A percentile compares a stretch with the other conserved stretches of the same genome.
Conservation (phyloP, 2,797 vertebrate genomes). For the Coilia nasus region DNA sequence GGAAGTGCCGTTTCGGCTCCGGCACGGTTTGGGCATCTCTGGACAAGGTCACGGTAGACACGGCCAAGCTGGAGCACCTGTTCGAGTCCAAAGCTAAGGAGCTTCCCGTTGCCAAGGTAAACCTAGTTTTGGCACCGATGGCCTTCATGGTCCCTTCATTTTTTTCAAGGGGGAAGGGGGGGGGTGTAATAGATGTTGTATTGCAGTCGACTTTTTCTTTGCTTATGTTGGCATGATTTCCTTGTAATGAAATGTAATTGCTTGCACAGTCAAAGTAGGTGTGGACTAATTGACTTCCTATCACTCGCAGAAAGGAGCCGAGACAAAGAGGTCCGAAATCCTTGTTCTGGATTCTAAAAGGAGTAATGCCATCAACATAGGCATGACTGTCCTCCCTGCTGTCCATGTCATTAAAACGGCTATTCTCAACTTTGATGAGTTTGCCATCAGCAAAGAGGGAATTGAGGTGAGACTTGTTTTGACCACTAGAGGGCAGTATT, state of each 20-base stretch:
- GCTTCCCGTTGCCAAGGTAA: constrained; percentile 83
- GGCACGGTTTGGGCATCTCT: constrained; percentile 90
- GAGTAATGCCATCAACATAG: constrained; percentile 96
- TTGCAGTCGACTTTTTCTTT: not conserved
- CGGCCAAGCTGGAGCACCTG: constrained; percentile 87
- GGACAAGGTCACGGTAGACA: constrained; percentile 85
- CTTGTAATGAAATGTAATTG: not conserved
- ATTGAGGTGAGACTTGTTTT: constrained; percentile 83
- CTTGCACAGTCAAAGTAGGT: not conserved
- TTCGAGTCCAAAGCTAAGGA: constrained; percentile 95
- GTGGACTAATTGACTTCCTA: not conserved
- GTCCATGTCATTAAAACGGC: constrained; percentile 90
- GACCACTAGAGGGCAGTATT: constrained; percentile 38
- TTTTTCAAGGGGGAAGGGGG: not conserved
- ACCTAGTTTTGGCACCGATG: not conserved
- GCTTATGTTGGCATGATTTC: constrained; percentile 1
- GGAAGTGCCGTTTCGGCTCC: constrained; percentile 81
- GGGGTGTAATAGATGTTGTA: not conserved
- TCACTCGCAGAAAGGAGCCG: constrained; percentile 79
- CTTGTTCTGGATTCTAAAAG: constrained; percentile 89
- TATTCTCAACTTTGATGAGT: constrained; percentile 92
- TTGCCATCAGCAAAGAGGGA: constrained; percentile 93
- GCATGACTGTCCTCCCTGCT: constrained; percentile 89
- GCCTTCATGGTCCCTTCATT: not conserved
- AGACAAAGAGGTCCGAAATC: constrained; percentile 84